phyloP scores from a whole-genome alignment of 2,888 invertebrate genomes.

The Meghimatium bilineatum region DNA sequence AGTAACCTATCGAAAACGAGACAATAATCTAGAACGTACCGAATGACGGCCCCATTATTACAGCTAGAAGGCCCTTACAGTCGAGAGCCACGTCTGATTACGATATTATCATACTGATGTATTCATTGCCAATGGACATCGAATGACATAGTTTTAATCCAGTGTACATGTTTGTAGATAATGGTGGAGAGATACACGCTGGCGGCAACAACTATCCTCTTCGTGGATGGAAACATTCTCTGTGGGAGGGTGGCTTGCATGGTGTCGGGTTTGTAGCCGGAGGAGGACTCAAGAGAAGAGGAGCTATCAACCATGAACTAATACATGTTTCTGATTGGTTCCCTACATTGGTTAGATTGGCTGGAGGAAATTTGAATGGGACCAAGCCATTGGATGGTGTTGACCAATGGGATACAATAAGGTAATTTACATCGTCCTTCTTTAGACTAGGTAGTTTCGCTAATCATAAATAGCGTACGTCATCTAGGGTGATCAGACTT shows the following conservation, averaged over 20 bases:
- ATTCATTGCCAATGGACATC: too few relatives aligned
- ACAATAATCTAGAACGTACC: too few relatives aligned
- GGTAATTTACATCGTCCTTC: conserved; percentile 53
- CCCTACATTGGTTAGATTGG: conserved; percentile 71
- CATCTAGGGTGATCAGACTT: too few relatives aligned
- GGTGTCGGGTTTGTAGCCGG: conserved; percentile 74
- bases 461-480: too few relatives aligned
- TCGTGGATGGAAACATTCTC: conserved; percentile 72
- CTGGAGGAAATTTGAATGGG: conserved; percentile 64
- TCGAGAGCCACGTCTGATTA: too few relatives aligned
- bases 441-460: too few relatives aligned
- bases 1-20: too few relatives aligned
- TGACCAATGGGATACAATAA: conserved; percentile 73
- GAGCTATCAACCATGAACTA: conserved; percentile 56
- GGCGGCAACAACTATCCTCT: conserved; percentile 76
- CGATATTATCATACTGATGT: too few relatives aligned
- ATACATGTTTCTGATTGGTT: conserved; percentile 76
- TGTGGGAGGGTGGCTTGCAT: conserved; percentile 75
- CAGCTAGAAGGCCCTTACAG: too few relatives aligned
- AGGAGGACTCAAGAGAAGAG: conserved; percentile 54
- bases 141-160: too few relatives aligned
- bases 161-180: conserved; percentile 76
- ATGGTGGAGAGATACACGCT: conserved; percentile 71
- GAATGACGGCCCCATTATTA: too few relatives aligned
- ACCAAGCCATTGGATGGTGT: conserved; percentile 72